Evolutionary conservation across 2,113 vertebrate species (phyloP).

Genomic region (Gymnogyps californianus): DNA sequence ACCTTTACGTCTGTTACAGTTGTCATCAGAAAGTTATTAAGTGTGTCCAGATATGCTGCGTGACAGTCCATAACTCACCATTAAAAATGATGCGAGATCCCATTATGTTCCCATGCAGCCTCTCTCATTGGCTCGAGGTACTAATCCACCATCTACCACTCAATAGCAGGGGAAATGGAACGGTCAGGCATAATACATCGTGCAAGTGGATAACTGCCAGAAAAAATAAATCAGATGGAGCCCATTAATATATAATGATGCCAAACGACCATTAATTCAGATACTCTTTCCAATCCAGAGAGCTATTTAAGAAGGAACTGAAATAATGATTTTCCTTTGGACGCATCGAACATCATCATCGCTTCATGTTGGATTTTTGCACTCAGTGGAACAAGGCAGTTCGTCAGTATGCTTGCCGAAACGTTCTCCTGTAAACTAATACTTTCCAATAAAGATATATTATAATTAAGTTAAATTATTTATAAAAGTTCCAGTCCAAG

Average conservation of each 20-base stretch:
- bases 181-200: not conserved
- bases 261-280: slow-evolving; percentile 47
- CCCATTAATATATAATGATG: slow-evolving; percentile 32
- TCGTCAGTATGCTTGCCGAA: not conserved
- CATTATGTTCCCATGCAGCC: not conserved
- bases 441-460: not conserved
- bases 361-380: not conserved
- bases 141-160: not conserved
- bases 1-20: not conserved
- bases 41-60: slow-evolving; percentile 11
- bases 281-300: not conserved
- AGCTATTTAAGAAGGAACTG: slow-evolving; percentile 27
- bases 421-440: not conserved
- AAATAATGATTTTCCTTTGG: slow-evolving; percentile 39
- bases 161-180: not conserved
- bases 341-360: not conserved
- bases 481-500: not conserved
- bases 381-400: not conserved
- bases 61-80: slow-evolving; percentile 39
- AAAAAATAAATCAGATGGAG: slow-evolving; percentile 36
- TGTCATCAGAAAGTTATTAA: slow-evolving; percentile 37
- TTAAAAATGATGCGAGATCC: not conserved
- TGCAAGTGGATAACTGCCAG: slow-evolving; percentile 45
- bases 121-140: not conserved
- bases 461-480: not conserved